Evolutionary conservation across 2,113 vertebrate species (phyloP).

Genomic region (Clinocottus analis): DNA sequence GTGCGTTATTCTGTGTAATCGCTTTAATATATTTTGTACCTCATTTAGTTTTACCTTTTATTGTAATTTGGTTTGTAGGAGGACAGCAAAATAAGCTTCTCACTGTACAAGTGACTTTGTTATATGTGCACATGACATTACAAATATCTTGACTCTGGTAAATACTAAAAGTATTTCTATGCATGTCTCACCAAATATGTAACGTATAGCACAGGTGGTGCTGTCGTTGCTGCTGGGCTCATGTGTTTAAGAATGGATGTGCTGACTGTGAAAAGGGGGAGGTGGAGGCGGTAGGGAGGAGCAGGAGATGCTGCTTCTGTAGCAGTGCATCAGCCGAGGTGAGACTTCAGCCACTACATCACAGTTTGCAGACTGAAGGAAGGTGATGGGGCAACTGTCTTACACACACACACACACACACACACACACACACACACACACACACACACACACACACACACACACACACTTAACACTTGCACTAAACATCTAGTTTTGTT

Average conservation of each 20-base stretch:
- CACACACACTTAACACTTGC: slow-evolving; percentile 10
- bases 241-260: slow-evolving; percentile 74
- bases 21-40: too few relatives aligned
- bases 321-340: slow-evolving; percentile 77
- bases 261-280: slow-evolving; percentile 60
- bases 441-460: too few relatives aligned
- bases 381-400: slow-evolving; percentile 30
- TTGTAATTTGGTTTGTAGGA: too few relatives aligned
- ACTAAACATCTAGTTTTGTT: slow-evolving; percentile 21
- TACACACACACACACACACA: too few relatives aligned
- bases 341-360: slow-evolving; percentile 63
- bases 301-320: slow-evolving; percentile 62
- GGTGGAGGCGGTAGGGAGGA: slow-evolving; percentile 13
- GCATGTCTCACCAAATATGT: slow-evolving; percentile 29
- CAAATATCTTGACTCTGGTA: neutral
- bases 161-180: neutral
- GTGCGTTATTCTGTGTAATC: too few relatives aligned
- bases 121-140: too few relatives aligned
- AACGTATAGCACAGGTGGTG: slow-evolving; percentile 52
- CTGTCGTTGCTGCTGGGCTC: slow-evolving; percentile 50
- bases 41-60: too few relatives aligned
- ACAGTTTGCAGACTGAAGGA: slow-evolving; percentile 47
- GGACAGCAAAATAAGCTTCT: too few relatives aligned
- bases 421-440: too few relatives aligned
- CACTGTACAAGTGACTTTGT: too few relatives aligned